Conservation (phyloP, 2,888 invertebrate genomes). For the Caenorhabditis sp. region DNA sequence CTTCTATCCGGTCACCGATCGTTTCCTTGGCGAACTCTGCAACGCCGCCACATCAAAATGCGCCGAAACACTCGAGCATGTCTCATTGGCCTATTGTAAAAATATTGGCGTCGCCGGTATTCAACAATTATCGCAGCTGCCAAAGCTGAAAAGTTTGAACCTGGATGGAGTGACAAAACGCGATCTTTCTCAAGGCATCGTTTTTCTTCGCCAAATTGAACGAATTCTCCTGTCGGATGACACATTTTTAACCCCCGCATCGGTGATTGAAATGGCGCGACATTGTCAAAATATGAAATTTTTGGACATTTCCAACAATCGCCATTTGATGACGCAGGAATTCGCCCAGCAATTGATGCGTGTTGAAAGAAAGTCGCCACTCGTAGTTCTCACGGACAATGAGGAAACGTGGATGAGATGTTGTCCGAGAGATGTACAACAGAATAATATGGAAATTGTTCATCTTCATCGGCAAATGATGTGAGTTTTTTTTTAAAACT, state of each 20-base stretch:
- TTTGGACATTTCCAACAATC: conserved; percentile 50
- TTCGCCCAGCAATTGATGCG: conserved; percentile 19
- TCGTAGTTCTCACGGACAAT: conserved; percentile 25
- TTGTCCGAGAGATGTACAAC: conserved; percentile 4
- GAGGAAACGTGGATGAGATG: conserved; percentile 14
- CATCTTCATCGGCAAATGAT: background rate
- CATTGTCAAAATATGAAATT: conserved; percentile 18
- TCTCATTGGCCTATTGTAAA: conserved; percentile 51
- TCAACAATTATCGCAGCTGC: conserved; percentile 16
- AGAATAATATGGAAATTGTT: conserved; percentile 2
- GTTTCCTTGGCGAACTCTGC: conserved; percentile 36
- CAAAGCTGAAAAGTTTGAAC: conserved; percentile 43
- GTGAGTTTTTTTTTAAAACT: background rate
- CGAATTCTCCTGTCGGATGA: conserved; percentile 49
- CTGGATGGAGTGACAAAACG: conserved; percentile 54
- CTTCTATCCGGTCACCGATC: conserved; percentile 46
- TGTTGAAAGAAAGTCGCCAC: background rate
- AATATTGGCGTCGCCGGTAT: conserved; percentile 45
- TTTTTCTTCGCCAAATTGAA: conserved; percentile 21
- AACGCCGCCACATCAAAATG: conserved; percentile 14
- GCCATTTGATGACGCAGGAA: conserved; percentile 18
- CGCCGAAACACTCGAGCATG: conserved; percentile 12
- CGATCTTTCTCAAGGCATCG: conserved; percentile 53
- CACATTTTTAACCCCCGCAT: conserved; percentile 31
- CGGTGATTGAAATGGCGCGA: conserved; percentile 27